These are phyloP conservation scores for Larimichthys crocea DNA, from an alignment of 2,113 vertebrate species.

Conservation along the genomic window DNA sequence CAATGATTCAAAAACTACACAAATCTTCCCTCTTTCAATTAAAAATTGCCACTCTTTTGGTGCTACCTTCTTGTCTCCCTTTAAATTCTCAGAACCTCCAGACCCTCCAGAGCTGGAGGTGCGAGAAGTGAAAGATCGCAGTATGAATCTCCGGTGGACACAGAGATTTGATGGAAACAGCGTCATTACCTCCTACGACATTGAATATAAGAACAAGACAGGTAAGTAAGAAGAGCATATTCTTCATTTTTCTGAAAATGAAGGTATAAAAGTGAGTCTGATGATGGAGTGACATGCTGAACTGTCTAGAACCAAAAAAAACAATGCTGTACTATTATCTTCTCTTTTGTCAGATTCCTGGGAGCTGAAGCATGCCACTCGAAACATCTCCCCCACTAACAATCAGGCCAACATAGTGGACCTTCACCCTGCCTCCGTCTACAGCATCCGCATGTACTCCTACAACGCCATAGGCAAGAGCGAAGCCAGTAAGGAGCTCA, in stretches of 20 bases:
- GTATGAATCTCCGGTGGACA: slow-evolving; percentile 98
- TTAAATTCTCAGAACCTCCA: slow-evolving; percentile 89
- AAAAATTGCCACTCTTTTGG: background rate
- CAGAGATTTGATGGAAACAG: slow-evolving; percentile 98
- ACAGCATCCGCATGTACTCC: slow-evolving; percentile 99
- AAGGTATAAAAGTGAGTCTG: background rate
- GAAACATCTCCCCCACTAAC: slow-evolving; percentile 97
- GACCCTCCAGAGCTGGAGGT: slow-evolving; percentile 98
- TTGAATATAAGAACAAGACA: slow-evolving; percentile 99
- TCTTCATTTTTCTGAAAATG: background rate
- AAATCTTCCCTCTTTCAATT: background rate
- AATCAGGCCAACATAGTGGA: slow-evolving; percentile 99
- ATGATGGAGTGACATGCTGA: background rate
- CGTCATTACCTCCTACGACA: slow-evolving; percentile 96
- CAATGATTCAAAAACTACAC: background rate
- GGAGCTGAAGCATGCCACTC: slow-evolving; percentile 97
- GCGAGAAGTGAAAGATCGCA: slow-evolving; percentile 97
- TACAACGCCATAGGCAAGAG: slow-evolving; percentile 98
- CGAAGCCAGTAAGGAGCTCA: slow-evolving; percentile 97
- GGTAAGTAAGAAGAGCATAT: slow-evolving; percentile 76
- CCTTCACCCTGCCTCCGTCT: slow-evolving; percentile 94
- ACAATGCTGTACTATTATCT: background rate
- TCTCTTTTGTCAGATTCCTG: slow-evolving; percentile 87
- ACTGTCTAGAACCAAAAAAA: background rate
- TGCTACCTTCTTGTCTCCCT: background rate